Evolutionary conservation across 2,888 invertebrate genomes (phyloP).

Genomic region (Idaea straminata): DNA sequence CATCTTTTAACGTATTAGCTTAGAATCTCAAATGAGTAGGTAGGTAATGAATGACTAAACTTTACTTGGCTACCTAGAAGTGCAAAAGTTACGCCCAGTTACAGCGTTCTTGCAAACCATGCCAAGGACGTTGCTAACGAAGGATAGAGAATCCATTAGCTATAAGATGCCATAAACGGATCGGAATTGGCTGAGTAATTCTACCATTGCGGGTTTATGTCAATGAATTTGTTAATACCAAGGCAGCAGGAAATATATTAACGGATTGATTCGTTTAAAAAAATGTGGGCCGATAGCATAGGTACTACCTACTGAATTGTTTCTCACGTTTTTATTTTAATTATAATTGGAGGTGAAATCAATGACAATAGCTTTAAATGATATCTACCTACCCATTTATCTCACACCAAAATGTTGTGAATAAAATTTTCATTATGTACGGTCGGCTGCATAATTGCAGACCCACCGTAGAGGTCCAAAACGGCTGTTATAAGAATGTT

Average conservation of each 20-base stretch:
- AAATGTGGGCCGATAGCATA: background rate
- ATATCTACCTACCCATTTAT: background rate
- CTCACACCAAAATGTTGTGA: background rate
- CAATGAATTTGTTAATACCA: no score
- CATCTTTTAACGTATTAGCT: no score
- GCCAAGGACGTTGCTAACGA: slow-evolving; percentile 32
- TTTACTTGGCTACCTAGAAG: background rate
- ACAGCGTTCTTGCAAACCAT: slow-evolving; percentile 24
- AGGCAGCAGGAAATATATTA: background rate
- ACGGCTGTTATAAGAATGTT: no score
- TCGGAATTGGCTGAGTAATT: background rate
- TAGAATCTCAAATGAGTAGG: background rate
- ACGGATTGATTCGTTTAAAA: background rate
- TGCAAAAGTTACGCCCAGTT: slow-evolving; percentile 25
- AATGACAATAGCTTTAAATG: background rate
- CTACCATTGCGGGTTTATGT: background rate
- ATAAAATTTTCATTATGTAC: background rate
- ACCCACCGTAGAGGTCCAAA: no score
- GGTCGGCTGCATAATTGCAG: no score
- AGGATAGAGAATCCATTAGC: slow-evolving; percentile 28
- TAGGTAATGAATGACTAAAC: background rate
- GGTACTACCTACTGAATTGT: background rate
- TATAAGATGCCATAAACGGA: slow-evolving; percentile 2
- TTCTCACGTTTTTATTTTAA: background rate
- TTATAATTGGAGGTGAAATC: background rate